Conservation (phyloP, 2,797 vertebrate genomes). For the Macropodus opercularis region DNA sequence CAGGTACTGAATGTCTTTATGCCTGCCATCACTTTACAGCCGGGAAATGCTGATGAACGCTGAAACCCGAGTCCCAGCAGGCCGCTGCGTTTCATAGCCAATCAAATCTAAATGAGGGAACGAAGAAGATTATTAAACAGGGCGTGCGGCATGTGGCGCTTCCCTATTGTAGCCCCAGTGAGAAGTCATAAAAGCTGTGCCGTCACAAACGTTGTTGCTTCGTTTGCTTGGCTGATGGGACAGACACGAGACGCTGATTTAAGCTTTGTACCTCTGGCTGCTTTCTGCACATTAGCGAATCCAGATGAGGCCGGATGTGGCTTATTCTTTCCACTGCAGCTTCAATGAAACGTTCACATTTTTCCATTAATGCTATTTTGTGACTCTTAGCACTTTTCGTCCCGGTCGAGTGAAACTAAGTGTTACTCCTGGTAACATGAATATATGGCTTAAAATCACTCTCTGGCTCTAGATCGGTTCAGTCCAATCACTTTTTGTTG, state of each 20-base stretch:
- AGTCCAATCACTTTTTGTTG: no score
- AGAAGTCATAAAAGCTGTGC: constrained; percentile 76
- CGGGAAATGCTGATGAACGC: constrained; percentile 83
- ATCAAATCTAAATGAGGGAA: constrained; percentile 89
- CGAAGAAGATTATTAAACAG: constrained; percentile 84
- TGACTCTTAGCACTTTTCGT: no score
- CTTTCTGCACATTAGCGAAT: background rate
- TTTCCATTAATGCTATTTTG: background rate
- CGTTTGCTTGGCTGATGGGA: constrained; percentile 69
- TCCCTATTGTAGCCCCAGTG: constrained; percentile 70
- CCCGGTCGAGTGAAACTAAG: no score
- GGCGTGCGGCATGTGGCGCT: constrained; percentile 71
- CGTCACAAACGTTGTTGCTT: constrained; percentile 80
- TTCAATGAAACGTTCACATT: no score
- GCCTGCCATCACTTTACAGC: constrained; percentile 74
- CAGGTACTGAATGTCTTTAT: constrained; percentile 33
- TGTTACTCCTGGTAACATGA: no score
- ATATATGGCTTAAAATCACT: no score
- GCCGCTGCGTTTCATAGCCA: constrained; percentile 83
- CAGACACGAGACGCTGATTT: constrained; percentile 10
- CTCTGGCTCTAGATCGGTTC: no score
- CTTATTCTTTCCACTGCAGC: no score
- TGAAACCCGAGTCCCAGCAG: constrained; percentile 83
- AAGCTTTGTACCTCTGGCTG: background rate
- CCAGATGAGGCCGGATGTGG: no score